Evolutionary conservation across 2,113 vertebrate species (phyloP).

Genomic region (Pelecanus crispus): DNA sequence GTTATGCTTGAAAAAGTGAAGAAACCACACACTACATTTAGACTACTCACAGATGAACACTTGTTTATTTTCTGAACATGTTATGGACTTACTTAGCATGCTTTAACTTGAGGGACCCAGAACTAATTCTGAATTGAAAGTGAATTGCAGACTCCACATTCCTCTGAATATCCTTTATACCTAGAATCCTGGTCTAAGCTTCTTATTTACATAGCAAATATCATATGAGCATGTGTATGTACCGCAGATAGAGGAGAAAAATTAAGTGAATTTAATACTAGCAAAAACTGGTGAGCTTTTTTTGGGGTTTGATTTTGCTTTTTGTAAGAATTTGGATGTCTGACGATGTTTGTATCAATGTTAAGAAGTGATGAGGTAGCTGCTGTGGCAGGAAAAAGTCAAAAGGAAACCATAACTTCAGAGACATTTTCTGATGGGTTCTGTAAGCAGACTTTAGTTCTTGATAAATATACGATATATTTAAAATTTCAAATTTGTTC

Average conservation of each 20-base stretch:
- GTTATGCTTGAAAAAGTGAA: not conserved
- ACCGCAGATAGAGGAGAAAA: not conserved
- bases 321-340: not conserved
- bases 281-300: accelerated
- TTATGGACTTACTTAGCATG: not conserved
- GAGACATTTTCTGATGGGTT: not conserved
- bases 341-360: not conserved
- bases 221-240: not conserved
- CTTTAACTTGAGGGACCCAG: not conserved
- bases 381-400: not conserved
- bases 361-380: not conserved
- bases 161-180: not conserved
- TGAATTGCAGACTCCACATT: not conserved
- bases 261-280: not conserved
- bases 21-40: not conserved
- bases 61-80: not conserved
- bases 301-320: not conserved
- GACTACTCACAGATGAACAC: not conserved
- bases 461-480: not conserved
- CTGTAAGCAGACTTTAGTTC: not conserved
- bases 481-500: not conserved
- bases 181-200: not conserved
- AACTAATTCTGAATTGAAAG: not conserved
- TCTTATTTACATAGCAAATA: not conserved
- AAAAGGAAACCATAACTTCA: not conserved